Evolutionary conservation across 2,888 invertebrate species (phyloP).

Genomic region (Rapana venosa): DNA sequence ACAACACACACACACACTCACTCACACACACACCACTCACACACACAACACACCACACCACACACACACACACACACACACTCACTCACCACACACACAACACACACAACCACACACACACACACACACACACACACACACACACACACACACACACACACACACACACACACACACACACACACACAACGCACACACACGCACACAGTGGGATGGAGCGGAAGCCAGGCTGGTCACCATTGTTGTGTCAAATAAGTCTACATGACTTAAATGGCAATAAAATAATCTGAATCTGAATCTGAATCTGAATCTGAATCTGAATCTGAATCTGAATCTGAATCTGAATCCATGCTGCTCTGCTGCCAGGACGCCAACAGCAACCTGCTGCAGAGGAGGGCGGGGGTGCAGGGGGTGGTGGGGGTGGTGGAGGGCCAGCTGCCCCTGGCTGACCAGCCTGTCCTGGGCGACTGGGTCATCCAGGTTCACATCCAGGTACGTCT

Average conservation of each 20-base stretch:
- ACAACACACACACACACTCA: too few relatives aligned
- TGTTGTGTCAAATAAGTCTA: too few relatives aligned
- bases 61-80: background rate
- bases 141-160: background rate
- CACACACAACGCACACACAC: background rate
- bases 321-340: too few relatives aligned
- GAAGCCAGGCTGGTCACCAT: too few relatives aligned
- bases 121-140: background rate
- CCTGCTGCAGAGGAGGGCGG: constrained; percentile 87
- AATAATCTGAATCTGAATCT: too few relatives aligned
- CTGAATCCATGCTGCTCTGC: too few relatives aligned
- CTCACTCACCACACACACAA: background rate
- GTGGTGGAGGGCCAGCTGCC: constrained; percentile 87
- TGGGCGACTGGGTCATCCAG: constrained; percentile 91
- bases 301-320: too few relatives aligned
- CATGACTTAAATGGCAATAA: too few relatives aligned
- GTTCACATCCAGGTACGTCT: constrained; percentile 72
- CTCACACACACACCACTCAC: background rate
- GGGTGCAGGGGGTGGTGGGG: constrained; percentile 78
- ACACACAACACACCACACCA: background rate
- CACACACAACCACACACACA: background rate
- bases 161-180: background rate
- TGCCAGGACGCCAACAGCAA: constrained; percentile 87
- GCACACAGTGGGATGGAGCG: too few relatives aligned
- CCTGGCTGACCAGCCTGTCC: constrained; percentile 88